A percentile compares a stretch with the other conserved stretches of the same genome.
Conservation (phyloP, 2,888 invertebrate species). For the Athalia circularis region DNA sequence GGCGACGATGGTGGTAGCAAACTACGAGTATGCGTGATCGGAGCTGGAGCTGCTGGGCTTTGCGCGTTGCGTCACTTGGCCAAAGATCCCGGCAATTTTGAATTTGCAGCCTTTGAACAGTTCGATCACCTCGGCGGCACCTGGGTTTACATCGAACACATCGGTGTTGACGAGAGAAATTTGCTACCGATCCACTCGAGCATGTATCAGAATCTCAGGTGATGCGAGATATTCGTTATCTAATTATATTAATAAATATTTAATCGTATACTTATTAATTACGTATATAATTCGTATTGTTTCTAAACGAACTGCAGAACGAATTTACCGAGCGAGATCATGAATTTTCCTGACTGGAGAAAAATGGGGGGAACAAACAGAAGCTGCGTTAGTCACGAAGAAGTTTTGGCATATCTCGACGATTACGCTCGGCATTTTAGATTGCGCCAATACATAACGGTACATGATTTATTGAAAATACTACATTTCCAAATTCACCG, state of each 20-base stretch:
- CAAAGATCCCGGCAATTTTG: constrained; percentile 73
- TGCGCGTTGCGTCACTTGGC: constrained; percentile 80
- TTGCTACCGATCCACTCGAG: constrained; percentile 85
- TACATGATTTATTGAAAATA: constrained; percentile 64
- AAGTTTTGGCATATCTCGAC: constrained; percentile 82
- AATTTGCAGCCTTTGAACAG: constrained; percentile 83
- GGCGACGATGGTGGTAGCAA: constrained; percentile 22
- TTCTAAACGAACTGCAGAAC: constrained; percentile 75
- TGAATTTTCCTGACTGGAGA: constrained; percentile 85
- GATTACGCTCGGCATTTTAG: constrained; percentile 80
- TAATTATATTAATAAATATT: background rate
- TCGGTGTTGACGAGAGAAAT: constrained; percentile 78
- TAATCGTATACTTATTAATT: background rate
- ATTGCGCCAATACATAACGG: constrained; percentile 80
- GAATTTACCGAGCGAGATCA: constrained; percentile 87
- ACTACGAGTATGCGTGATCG: constrained; percentile 80
- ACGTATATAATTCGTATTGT: constrained; percentile 1
- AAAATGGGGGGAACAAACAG: constrained; percentile 77
- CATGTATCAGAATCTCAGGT: constrained; percentile 87
- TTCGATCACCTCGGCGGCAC: constrained; percentile 84
- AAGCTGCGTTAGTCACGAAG: constrained; percentile 81
- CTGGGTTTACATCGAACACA: constrained; percentile 84
- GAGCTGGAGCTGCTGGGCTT: constrained; percentile 86
- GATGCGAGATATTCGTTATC: background rate
- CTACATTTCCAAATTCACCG: background rate